Evolutionary conservation across 1,140 invertebrate species (phyloP).

Genomic region (Thalassaphorura encarpata): DNA sequence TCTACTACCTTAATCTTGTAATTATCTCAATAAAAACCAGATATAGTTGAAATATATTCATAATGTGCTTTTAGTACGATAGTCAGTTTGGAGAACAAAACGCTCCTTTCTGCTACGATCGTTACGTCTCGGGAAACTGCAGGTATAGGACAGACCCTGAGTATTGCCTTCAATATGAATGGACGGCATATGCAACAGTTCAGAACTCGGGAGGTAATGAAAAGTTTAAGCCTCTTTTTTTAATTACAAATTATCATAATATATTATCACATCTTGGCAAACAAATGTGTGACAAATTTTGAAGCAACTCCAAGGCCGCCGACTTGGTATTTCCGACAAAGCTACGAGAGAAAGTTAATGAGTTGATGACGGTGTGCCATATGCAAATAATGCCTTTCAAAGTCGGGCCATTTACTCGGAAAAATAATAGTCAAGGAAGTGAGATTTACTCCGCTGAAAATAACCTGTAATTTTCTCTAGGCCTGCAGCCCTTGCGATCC

Average conservation of each 20-base stretch:
- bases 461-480: no score
- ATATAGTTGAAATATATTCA: not conserved
- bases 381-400: no score
- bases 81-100: not conserved
- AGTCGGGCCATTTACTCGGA: no score
- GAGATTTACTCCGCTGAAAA: no score
- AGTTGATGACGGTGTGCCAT: no score
- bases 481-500: no score
- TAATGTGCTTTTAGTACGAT: not conserved
- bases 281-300: not conserved
- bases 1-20: not conserved
- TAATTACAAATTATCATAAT: not conserved
- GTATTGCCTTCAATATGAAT: conserved; percentile 21
- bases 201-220: conserved; percentile 7
- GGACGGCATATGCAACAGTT: conserved; percentile 27
- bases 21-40: no score
- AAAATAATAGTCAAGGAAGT: no score
- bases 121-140: conserved; percentile 25
- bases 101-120: conserved; percentile 18
- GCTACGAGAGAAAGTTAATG: no score
- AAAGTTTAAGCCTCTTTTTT: no score
- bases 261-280: not conserved
- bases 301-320: not conserved
- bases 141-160: conserved; percentile 19
- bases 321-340: not conserved